These are phyloP conservation scores for Neostethus bicornis DNA, from an alignment of 2,797 vertebrate genomes.

Conservation along the genomic window DNA sequence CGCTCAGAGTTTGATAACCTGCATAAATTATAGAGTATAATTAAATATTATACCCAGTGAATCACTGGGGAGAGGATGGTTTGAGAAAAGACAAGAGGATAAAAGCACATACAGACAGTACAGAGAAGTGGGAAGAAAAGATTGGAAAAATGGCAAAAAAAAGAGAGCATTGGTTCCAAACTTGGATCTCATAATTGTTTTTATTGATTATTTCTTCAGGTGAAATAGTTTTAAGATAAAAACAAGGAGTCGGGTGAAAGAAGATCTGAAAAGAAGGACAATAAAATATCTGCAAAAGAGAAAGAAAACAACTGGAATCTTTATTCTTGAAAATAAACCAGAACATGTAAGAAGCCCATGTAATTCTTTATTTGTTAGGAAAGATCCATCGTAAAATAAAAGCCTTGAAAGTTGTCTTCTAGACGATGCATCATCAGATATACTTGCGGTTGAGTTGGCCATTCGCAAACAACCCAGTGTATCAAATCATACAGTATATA, in stretches of 20 bases:
- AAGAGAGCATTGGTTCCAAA: constrained; percentile 39
- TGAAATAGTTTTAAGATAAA: constrained; percentile 82
- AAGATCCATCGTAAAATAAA: too few relatives aligned
- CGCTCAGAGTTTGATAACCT: constrained; percentile 86
- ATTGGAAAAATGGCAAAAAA: constrained; percentile 36
- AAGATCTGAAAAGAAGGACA: constrained; percentile 42
- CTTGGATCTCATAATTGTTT: constrained; percentile 81
- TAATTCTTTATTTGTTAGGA: too few relatives aligned
- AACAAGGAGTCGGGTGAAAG: constrained; percentile 58
- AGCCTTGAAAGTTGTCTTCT: too few relatives aligned
- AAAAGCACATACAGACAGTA: constrained; percentile 44
- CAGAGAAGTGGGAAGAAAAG: constrained; percentile 9
- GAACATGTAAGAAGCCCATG: too few relatives aligned
- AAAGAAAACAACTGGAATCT: too few relatives aligned
- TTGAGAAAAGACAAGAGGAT: constrained; percentile 62
- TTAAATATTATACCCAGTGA: constrained; percentile 85
- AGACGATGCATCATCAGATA: too few relatives aligned
- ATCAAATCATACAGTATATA: too few relatives aligned
- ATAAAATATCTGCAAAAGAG: constrained; percentile 40
- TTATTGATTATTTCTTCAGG: constrained; percentile 85
- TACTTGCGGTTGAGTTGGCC: too few relatives aligned
- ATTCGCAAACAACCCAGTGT: too few relatives aligned
- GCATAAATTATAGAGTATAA: constrained; percentile 87
- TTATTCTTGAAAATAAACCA: too few relatives aligned
- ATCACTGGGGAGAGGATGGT: constrained; percentile 77